Conservation (phyloP, 2,888 invertebrate species). For the Pherbina coryleti region DNA sequence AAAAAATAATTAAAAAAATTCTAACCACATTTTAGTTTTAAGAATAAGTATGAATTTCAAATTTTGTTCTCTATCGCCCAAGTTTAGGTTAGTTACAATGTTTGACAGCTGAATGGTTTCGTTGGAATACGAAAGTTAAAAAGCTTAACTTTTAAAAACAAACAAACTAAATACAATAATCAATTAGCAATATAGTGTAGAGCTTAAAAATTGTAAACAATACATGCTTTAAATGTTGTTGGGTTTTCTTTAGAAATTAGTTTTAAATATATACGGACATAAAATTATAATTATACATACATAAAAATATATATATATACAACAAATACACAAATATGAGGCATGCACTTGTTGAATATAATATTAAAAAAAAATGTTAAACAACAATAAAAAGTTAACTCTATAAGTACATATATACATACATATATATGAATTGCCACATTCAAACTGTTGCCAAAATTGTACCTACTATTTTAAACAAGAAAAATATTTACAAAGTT, state of each 20-base stretch:
- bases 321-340: neutral
- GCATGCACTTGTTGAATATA: neutral
- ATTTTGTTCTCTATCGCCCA: no score
- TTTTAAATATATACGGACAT: neutral
- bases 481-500: slow-evolving; percentile 8
- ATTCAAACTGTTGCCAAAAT: slow-evolving; percentile 12
- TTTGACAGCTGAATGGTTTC: no score
- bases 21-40: no score
- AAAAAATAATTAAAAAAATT: no score
- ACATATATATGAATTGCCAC: neutral
- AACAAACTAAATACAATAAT: slow-evolving; percentile 29
- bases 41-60: no score
- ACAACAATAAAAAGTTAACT: neutral
- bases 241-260: neutral
- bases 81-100: no score
- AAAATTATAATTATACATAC: neutral
- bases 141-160: neutral
- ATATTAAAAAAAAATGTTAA: neutral
- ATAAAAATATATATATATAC: neutral
- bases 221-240: slow-evolving; percentile 24
- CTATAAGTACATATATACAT: no score
- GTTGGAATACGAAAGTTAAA: no score
- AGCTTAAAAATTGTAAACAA: slow-evolving; percentile 21
- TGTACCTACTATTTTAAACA: slow-evolving; percentile 3
- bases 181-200: slow-evolving; percentile 26